These are phyloP conservation scores for Lytechinus variegatus DNA, from an alignment of 35 echinoderm and acorn worm species.

Conservation along the genomic window DNA sequence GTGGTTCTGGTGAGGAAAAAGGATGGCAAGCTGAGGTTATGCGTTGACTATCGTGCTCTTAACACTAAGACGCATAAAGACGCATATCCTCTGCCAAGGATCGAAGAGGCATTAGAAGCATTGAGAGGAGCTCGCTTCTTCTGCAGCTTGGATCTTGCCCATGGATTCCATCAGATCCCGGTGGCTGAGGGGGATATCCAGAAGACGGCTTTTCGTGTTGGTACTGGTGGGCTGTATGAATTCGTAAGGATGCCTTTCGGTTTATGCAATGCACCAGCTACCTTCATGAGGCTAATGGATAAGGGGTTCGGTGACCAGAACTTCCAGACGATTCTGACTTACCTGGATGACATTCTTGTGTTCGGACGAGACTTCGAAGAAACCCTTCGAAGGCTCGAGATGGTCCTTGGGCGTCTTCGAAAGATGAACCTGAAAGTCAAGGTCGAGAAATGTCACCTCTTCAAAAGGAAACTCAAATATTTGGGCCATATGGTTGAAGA, in stretches of 20 bases:
- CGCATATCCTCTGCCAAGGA: constrained; percentile 73
- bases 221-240: constrained; percentile 54
- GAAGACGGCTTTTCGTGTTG: constrained; percentile 69
- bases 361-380: constrained; percentile 62
- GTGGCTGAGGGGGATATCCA: constrained; percentile 75
- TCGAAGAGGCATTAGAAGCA: constrained; percentile 64
- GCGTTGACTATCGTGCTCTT: constrained; percentile 72
- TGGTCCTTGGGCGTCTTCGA: constrained; percentile 46
- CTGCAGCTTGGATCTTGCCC: constrained; percentile 57
- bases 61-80: constrained; percentile 74
- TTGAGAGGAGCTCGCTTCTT: constrained; percentile 68
- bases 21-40: constrained; percentile 69
- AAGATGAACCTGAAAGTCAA: constrained; percentile 51
- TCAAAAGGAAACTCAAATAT: constrained; percentile 45
- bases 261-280: constrained; percentile 66
- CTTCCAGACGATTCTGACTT: constrained; percentile 58
- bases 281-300: constrained; percentile 75
- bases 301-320: constrained; percentile 68
- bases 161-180: constrained; percentile 69
- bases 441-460: constrained; percentile 29
- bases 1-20: constrained; percentile 69
- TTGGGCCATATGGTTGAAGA: constrained; percentile 49
- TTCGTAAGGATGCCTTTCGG: constrained; percentile 65
- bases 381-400: constrained; percentile 54
- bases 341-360: constrained; percentile 67